Base-by-base conservation (phyloP, 1,140 invertebrate species). In the Phocides pigmalion region DNA sequence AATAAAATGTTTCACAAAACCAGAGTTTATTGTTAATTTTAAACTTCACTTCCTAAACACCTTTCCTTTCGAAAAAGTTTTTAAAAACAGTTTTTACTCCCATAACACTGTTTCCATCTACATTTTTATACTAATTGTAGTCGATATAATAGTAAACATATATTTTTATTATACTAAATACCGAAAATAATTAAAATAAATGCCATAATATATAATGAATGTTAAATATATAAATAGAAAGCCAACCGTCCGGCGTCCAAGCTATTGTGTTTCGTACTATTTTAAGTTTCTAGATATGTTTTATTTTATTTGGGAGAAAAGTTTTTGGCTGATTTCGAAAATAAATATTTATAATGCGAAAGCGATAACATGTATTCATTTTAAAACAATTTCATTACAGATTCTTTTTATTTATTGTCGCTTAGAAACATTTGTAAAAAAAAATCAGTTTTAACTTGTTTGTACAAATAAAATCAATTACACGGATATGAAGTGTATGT, bases 291-390 rank as follows among this genome's bases (percentile, higher is more conserved):
- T 84, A 80, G 70, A 72, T 82, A 79, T 72, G 77, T 74, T 83
- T 82, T 81, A 79, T 74, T 83, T 82, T 78, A 81, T 82, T 86
- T 83, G 77, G 79, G 76, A 79, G 67, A 78, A 80, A 86, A 82
- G 75, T 86, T 84, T 54, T 87, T 87, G 82, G 84, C 82, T 84
- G 81, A 89, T 87, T 89, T 82, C 71, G 70, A 79, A 79, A 88
- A 84, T 84, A 86, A 84, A 88, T 84, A 86, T 83, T 86, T 86
- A 84, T 84, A 83, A 84, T 79, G 79, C 76, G 81, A 81, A 79
- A 87, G 77, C 81, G 79, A 81, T 51, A 67, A 47, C 64, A 64
- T 66, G 61, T 56, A 39, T 50, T 67, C 66, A 58, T 65, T 74
- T 74, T 47, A 53, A 62, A 56, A 49, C 32, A 37, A 9, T 39